A percentile compares a stretch with the other conserved stretches of the same genome.
Conservation (phyloP, 2,113 vertebrate species). For the Protobothrops flavoviridis region DNA sequence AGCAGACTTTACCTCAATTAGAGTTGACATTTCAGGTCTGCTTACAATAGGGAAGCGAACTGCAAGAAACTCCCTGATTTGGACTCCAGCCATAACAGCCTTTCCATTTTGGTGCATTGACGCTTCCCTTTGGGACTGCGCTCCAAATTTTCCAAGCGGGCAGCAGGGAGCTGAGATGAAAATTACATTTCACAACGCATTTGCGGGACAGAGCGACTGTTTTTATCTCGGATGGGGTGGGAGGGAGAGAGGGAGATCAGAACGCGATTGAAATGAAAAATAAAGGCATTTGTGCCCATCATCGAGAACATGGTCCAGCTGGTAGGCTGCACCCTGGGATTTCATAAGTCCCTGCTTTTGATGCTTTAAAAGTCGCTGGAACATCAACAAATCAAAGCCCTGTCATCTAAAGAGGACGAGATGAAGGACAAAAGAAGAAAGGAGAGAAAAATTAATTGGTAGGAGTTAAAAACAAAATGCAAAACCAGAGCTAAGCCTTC, state of each 20-base stretch:
- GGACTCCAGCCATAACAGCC: slow-evolving; percentile 54
- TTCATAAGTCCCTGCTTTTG: slow-evolving; percentile 41
- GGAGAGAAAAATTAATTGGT: not conserved
- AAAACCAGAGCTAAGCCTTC: not conserved
- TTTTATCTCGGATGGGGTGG: slow-evolving; percentile 37
- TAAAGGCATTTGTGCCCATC: slow-evolving; percentile 34
- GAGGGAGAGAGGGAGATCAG: slow-evolving; percentile 34
- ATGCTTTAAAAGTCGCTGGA: not conserved
- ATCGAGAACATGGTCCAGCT: slow-evolving; percentile 35
- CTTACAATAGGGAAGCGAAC: slow-evolving; percentile 28
- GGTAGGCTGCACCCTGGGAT: slow-evolving; percentile 34
- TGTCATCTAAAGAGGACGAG: slow-evolving; percentile 28
- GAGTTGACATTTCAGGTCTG: slow-evolving; percentile 22
- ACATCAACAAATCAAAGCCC: slow-evolving; percentile 51
- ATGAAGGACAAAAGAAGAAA: not conserved
- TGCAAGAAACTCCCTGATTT: slow-evolving; percentile 42
- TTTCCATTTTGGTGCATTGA: slow-evolving; percentile 57
- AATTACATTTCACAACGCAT: slow-evolving; percentile 58
- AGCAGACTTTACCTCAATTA: not conserved
- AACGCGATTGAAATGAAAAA: slow-evolving; percentile 35
- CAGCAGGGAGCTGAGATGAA: slow-evolving; percentile 57
- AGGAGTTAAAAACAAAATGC: not conserved
- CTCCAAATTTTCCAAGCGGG: slow-evolving; percentile 31
- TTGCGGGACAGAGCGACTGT: slow-evolving; percentile 50
- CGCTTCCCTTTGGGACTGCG: slow-evolving; percentile 47